Evolutionary conservation across 2,888 invertebrate genomes (phyloP), one percentile per base, ranked within the genome.

Genomic region (Pandemis cinnamomeana): DNA sequence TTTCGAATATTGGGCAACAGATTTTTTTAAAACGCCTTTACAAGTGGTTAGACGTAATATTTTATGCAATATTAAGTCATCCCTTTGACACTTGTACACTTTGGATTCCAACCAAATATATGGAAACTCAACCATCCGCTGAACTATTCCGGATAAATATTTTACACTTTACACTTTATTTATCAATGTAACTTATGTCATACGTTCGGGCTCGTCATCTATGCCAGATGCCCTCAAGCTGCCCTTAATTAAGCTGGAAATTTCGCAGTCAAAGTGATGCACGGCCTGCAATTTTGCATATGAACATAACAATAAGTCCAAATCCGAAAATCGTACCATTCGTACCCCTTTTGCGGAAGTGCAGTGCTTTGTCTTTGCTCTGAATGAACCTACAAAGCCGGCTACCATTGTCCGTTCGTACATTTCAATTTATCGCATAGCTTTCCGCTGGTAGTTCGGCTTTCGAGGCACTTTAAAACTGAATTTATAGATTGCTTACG

Each of bases 281-380:
- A 10, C 27, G 58, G 10, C 1, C 27, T 58, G 27, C 27, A 27
- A 27, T 58, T 27, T 58, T 11, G 58, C 58, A 58, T 58, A 58
- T 58, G 58, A 58, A 58, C 20, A 55, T 55, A 55, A 55, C 64
- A 64, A 64, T 36, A 20, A 46, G 27, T 36, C 27, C 46, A n/a
- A 62, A 64, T 13, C 46, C 46, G 46, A 27, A 27, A 64, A 63
- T 44, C 46, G 15, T 48, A 46, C 48, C 55, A 20, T 55, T 8
- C 55, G 20, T 7, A 55, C 55, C 63, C 27, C 64, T 48, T 46
- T 48, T 64, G 64, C 46, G 48, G 7, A 61, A 58, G 58, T 58
- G 61, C 61, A 61, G 13, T n/a, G 46, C 46, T 64, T 64, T 64
- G 46, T 64, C 61, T 61, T n/a, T 41, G 48, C 64, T 64, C 41